These are phyloP conservation scores for Sardina pilchardus DNA, from an alignment of 2,113 vertebrate genomes.

Conservation along the genomic window DNA sequence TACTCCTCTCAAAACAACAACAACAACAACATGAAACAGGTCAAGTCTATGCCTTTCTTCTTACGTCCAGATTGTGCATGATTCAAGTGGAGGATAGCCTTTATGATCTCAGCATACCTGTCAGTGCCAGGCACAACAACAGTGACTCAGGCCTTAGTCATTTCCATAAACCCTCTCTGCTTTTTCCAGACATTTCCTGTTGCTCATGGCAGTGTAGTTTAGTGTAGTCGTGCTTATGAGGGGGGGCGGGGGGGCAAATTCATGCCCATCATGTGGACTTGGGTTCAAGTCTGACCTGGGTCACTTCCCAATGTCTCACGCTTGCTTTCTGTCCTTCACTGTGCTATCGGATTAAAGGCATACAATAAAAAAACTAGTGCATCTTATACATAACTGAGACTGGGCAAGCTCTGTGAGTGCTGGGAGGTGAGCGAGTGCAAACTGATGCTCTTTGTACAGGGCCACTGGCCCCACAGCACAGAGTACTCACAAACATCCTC, in stretches of 20 bases:
- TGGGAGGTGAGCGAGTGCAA: neutral
- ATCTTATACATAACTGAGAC: no score
- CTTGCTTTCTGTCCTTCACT: no score
- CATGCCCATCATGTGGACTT: no score
- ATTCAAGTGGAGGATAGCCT: neutral
- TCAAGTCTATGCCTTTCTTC: neutral
- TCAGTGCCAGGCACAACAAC: constrained; percentile 14
- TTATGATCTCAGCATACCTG: neutral
- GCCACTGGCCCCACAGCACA: neutral
- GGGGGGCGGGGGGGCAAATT: no score
- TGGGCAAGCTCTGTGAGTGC: neutral
- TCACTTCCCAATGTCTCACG: no score
- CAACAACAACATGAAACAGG: neutral
- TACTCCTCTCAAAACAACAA: neutral
- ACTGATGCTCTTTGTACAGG: neutral
- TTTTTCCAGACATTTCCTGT: neutral
- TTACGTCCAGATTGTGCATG: neutral
- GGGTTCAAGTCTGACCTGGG: no score
- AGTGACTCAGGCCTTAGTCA: constrained; percentile 20
- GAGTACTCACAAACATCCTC: constrained; percentile 13
- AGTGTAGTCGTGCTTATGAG: no score
- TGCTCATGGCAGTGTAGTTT: neutral
- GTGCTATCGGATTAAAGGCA: no score
- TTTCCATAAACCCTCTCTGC: neutral
- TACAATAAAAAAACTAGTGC: no score